These are phyloP conservation scores for Furcifer pardalis DNA, from an alignment of 2,797 vertebrate species.

Conservation along the genomic window DNA sequence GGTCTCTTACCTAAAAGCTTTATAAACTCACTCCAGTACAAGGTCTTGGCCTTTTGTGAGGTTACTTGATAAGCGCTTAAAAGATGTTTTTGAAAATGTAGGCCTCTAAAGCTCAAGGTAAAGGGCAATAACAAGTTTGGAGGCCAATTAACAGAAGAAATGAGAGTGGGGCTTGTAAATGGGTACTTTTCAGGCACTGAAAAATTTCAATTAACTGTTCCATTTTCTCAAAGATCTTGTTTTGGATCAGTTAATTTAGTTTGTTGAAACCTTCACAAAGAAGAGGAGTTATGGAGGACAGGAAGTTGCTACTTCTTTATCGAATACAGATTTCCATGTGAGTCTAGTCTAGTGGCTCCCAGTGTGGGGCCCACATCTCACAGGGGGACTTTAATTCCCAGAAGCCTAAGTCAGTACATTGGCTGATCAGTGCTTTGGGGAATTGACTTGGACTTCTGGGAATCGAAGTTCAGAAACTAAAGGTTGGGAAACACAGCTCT, in stretches of 20 bases:
- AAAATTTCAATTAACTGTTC: not conserved
- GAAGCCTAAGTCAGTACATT: too few species aligned
- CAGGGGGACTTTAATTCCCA: too few species aligned
- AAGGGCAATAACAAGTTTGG: not conserved
- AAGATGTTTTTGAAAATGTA: not conserved
- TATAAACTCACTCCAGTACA: not conserved
- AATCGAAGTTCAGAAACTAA: too few species aligned
- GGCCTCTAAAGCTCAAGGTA: not conserved
- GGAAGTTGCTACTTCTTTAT: slow-evolving; percentile 35
- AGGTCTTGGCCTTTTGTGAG: not conserved
- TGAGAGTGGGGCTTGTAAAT: not conserved
- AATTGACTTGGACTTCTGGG: too few species aligned
- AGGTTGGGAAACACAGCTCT: too few species aligned
- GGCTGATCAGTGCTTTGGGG: too few species aligned
- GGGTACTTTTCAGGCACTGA: not conserved
- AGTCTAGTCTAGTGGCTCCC: slow-evolving; percentile 50
- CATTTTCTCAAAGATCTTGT: slow-evolving; percentile 21
- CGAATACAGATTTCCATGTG: slow-evolving; percentile 49
- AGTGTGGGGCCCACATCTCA: too few species aligned
- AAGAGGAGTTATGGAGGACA: slow-evolving; percentile 34
- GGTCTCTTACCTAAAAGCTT: not conserved
- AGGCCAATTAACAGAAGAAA: not conserved
- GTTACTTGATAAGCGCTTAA: not conserved
- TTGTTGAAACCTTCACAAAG: slow-evolving; percentile 18
- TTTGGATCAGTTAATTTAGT: slow-evolving; percentile 40